Base-by-base conservation (phyloP, 53 echinoderm and acorn worm genomes). In the Apostichopus leukothele region DNA sequence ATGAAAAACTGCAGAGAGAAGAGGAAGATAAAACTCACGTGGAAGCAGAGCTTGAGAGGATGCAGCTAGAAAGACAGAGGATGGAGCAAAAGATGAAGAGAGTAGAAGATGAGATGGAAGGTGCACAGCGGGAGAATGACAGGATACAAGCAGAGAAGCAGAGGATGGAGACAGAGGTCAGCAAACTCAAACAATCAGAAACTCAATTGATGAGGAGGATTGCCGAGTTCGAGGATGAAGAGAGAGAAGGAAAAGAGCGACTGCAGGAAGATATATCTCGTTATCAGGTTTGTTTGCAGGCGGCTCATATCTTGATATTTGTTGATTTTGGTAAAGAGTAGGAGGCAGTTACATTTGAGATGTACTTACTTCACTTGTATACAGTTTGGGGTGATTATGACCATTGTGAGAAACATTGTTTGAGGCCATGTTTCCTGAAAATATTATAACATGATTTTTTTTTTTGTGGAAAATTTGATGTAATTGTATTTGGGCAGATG, bases 41-140 rank as follows among this genome's bases (percentile, higher is more conserved):
- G 20, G 71, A 71, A 71, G 6, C 71, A 71, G 71, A 71, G 71
- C n/a, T 19, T n/a, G 71, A 71, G 71, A 71, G 20, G n/a, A 71
- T 71, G 71, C 18, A 71, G 71, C 18, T 71, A n/a, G 71, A 71
- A 18, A 71, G 6, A 71, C 71, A 71, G 71, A 71, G 71, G 71
- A 71, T 71, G n/a, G 71, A 71, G 71, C 16, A 71, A 71, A 71
- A 71, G 71, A 71, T 71, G 71, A 71, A 71, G n/a, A 71, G 71
- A 71, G 20, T 71, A 71, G 20, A 71, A n/a, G 20, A 71, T 71
- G 71, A 71, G 71, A 18, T 71, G 71, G 18, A 0, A 71, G 16
- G 18, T 14, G 18, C 20, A n/a, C 18, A 71, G n/a, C 71, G 18
- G 20, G 71, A 71, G 71, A 71, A 71, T 5, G 18, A 4, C 13